Evolutionary conservation across 2,888 invertebrate genomes (phyloP).

Genomic region (Smittia sp.): DNA sequence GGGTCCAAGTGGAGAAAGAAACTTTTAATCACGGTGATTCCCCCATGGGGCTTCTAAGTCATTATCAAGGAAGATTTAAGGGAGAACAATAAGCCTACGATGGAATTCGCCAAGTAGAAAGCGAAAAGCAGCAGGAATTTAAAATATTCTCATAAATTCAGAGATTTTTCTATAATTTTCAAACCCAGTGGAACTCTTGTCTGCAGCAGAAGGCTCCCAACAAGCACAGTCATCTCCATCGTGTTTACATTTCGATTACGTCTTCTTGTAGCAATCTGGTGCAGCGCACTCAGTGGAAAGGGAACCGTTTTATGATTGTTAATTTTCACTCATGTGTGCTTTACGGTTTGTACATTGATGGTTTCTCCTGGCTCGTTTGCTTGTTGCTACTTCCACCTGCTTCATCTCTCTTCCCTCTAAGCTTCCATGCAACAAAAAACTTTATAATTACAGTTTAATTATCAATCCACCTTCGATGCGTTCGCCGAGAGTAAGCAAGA

Average conservation of each 20-base stretch:
- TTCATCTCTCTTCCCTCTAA: conserved; percentile 3
- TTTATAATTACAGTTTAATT: conserved; percentile 35
- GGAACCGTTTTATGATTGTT: neutral
- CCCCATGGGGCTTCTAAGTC: neutral
- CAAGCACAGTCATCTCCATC: neutral
- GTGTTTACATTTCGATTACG: neutral
- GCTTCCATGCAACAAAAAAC: neutral
- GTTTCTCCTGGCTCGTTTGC: neutral
- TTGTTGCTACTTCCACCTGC: neutral
- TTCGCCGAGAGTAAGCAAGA: neutral
- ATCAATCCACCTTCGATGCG: conserved; percentile 31
- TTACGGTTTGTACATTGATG: neutral
- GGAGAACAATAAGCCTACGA: too few relatives aligned
- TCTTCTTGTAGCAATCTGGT: neutral
- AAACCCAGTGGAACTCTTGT: too few relatives aligned
- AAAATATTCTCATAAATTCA: too few relatives aligned
- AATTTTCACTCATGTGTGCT: neutral
- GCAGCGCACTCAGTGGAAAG: neutral
- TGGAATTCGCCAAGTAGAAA: too few relatives aligned
- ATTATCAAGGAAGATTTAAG: too few relatives aligned
- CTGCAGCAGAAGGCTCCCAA: neutral
- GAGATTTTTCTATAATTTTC: too few relatives aligned
- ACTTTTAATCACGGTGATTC: neutral
- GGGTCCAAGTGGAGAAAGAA: too few relatives aligned
- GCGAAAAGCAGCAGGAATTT: too few relatives aligned